Evolutionary conservation across 1,140 invertebrate species (phyloP), one percentile per base, ranked within the genome.

Genomic region (Cotesia glomerata): DNA sequence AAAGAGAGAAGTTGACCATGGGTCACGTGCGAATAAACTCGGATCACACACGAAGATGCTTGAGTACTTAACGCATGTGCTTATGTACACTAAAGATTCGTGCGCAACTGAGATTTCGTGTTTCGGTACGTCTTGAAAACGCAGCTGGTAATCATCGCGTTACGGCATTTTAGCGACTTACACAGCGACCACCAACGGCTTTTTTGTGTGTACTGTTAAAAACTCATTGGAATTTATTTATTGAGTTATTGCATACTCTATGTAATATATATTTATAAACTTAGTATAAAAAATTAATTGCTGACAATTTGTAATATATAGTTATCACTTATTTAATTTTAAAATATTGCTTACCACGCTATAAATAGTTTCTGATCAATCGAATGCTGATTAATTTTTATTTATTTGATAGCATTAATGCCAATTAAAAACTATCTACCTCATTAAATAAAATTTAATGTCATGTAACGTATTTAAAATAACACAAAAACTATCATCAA

Each of bases 41-140:
- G 32, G 71, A 72, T 72, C 71, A 58, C 71, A 72, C 71, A 72
- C 72, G 72, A 74, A 58, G 72, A 39, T 71, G 63, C 14, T 52
- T 1, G 13, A 66, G 51, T 69, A 69, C 56, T 72, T 65, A 59
- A 72, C 63, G 63, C 64, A 26, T 72, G 66, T 68, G 52, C 65
- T 52, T 49, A 9, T 52, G 63, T 54, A 66, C 49, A 8, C 13
- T 54, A 34, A 66, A 16, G 18, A 52, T 66, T 52, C 45, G 45
- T 66, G 49, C 34, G 65, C 65, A 39, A 11, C 34, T 67, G 26
- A 67, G 26, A 67, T 67, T 67, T 54, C 49, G 49, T 67, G 65
- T 67, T 52, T 67, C 45, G 26, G 39, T 65, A 4, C 49, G 65
- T 67, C 45, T 54, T 54, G 16, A 39, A 54, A 67, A 67, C 45